Conservation (phyloP, 1,140 invertebrate species). For the Musca vetustissima region DNA sequence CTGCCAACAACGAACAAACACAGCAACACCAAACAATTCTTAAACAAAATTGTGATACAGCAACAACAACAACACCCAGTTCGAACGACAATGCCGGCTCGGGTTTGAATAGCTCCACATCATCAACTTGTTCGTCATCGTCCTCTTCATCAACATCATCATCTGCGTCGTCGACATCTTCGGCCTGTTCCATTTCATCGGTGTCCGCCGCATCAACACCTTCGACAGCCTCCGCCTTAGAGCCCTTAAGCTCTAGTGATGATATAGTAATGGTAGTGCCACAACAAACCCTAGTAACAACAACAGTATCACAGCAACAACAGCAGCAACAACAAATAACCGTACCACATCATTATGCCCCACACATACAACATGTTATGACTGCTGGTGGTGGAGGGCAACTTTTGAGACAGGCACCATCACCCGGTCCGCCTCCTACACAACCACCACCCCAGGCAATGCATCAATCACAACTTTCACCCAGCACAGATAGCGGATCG, state of each 20-base stretch:
- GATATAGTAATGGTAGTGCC: constrained; percentile 47
- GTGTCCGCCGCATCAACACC: neutral
- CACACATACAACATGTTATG: constrained; percentile 14
- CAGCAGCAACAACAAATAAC: constrained; percentile 5
- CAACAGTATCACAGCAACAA: constrained; percentile 25
- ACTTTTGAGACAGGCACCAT: constrained; percentile 22
- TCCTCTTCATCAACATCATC: constrained; percentile 7
- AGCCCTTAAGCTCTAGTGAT: constrained; percentile 11
- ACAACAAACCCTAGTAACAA: constrained; percentile 15
- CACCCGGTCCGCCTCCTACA: constrained; percentile 36
- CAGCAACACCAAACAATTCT: neutral
- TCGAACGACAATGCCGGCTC: neutral
- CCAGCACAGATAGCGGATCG: constrained; percentile 38
- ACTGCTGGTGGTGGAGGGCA: too few relatives aligned
- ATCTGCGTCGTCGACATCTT: constrained; percentile 7
- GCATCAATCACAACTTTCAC: constrained; percentile 41
- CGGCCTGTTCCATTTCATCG: neutral
- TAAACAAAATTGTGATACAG: constrained; percentile 2
- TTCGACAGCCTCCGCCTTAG: neutral
- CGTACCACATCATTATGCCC: neutral
- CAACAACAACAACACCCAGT: neutral
- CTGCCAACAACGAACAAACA: constrained; percentile 8
- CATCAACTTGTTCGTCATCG: neutral
- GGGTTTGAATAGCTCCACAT: neutral
- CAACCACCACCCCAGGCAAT: constrained; percentile 28